phyloP scores from a whole-genome alignment of 2,113 vertebrate genomes.

The Anas platyrhynchos region DNA sequence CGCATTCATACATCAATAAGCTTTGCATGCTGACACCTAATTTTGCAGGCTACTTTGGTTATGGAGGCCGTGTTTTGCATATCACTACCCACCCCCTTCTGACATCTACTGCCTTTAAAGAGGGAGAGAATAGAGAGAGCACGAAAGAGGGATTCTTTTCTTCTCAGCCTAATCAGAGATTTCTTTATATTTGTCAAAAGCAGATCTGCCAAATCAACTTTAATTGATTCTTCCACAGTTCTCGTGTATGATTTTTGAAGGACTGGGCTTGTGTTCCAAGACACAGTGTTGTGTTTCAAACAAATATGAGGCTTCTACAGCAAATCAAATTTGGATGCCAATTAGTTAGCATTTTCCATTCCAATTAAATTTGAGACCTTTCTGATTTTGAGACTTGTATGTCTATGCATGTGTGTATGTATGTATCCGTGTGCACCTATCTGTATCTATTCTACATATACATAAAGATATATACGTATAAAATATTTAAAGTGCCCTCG shows the following conservation, averaged over 20 bases:
- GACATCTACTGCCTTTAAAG: constrained; percentile 95
- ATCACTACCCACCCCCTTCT: constrained; percentile 91
- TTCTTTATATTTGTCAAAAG: constrained; percentile 83
- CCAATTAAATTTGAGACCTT: constrained; percentile 85
- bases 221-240: constrained; percentile 85
- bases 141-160: constrained; percentile 64
- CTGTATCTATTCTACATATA: constrained; percentile 45
- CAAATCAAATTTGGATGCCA: constrained; percentile 84
- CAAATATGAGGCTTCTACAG: constrained; percentile 83
- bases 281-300: constrained; percentile 81
- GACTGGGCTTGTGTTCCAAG: constrained; percentile 80
- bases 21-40: constrained; percentile 99
- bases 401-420: neutral
- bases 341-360: constrained; percentile 84
- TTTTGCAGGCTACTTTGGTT: constrained; percentile 99
- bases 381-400: constrained; percentile 77
- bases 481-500: constrained; percentile 64
- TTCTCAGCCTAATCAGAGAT: constrained; percentile 78
- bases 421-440: neutral
- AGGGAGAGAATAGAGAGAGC: constrained; percentile 75
- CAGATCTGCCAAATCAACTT: constrained; percentile 86
- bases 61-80: constrained; percentile 98
- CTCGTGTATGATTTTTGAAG: constrained; percentile 80
- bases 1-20: constrained; percentile 99
- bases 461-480: neutral